Evolutionary conservation across 1,140 invertebrate species (phyloP).

Genomic region (Drosophila pruinosa): DNA sequence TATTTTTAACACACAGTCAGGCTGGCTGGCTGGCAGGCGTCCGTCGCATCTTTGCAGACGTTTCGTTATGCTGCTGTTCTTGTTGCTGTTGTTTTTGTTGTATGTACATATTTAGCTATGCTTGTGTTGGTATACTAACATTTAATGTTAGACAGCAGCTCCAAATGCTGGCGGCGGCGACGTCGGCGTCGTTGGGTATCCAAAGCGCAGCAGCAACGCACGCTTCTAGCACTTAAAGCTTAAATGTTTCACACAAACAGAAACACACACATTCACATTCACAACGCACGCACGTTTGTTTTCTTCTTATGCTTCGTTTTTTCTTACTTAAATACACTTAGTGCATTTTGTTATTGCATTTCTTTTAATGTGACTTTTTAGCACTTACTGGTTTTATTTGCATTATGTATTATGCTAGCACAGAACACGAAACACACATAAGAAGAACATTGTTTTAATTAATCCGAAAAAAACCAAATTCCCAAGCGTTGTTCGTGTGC

Average conservation of each 20-base stretch:
- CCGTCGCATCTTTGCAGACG: slow-evolving; percentile 49
- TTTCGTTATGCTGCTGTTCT: slow-evolving; percentile 18
- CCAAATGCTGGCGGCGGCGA: slow-evolving; percentile 30
- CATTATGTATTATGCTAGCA: slow-evolving; percentile 23
- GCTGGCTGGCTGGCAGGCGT: slow-evolving; percentile 8
- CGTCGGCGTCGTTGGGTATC: slow-evolving; percentile 27
- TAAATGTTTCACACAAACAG: slow-evolving; percentile 46
- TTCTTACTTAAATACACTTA: slow-evolving; percentile 18
- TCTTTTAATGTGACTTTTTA: neutral
- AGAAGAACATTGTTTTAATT: slow-evolving; percentile 43
- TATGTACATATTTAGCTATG: slow-evolving; percentile 30
- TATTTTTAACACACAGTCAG: slow-evolving; percentile 54
- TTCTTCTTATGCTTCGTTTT: slow-evolving; percentile 17
- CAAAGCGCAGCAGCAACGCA: slow-evolving; percentile 45
- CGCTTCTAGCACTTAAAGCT: slow-evolving; percentile 37
- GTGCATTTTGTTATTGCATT: slow-evolving; percentile 38
- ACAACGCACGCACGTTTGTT: slow-evolving; percentile 43
- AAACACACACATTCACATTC: slow-evolving; percentile 12
- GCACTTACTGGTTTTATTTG: slow-evolving; percentile 27
- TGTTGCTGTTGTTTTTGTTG: slow-evolving; percentile 6
- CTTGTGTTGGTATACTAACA: slow-evolving; percentile 71
- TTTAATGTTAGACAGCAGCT: slow-evolving; percentile 60
- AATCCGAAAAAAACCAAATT: slow-evolving; percentile 53
- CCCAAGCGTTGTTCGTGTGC: slow-evolving; percentile 58
- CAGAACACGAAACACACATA: slow-evolving; percentile 11